Conservation (phyloP, 2,113 vertebrate genomes). For the Microcebus lehilahytsara region DNA sequence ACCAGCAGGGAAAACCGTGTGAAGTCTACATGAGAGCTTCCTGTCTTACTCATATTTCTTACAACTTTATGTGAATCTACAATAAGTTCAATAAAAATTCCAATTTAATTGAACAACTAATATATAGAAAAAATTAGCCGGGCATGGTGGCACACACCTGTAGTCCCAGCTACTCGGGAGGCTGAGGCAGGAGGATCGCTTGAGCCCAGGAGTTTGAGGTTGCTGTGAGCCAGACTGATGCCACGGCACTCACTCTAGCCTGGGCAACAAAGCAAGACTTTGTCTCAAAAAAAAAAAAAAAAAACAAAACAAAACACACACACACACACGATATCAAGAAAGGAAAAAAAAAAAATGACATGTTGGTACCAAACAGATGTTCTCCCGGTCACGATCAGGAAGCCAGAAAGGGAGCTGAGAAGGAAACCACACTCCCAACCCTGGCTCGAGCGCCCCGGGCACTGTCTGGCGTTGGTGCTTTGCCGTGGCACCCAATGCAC, state of each 20-base stretch:
- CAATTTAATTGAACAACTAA: too few species aligned
- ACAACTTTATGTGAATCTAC: background rate
- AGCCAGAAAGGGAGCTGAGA: fast-evolving
- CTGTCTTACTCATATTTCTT: background rate
- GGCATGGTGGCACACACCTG: too few species aligned
- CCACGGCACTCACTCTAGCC: too few species aligned
- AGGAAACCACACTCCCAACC: fast-evolving
- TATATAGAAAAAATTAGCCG: too few species aligned
- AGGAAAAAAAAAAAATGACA: background rate
- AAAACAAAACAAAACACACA: too few species aligned
- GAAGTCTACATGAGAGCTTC: background rate
- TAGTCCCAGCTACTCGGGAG: too few species aligned
- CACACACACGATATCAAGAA: background rate
- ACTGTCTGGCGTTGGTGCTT: background rate
- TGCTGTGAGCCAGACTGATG: too few species aligned
- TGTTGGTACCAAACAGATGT: background rate
- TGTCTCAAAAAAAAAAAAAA: background rate
- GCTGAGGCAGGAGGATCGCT: too few species aligned
- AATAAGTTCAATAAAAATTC: background rate
- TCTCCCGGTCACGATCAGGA: background rate
- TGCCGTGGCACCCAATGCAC: fast-evolving
- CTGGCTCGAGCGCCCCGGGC: fast-evolving
- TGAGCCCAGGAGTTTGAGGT: too few species aligned
- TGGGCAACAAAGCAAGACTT: too few species aligned
- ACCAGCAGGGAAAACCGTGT: fast-evolving